Base-by-base conservation (phyloP, 2,888 invertebrate genomes). In the Lordiphosa andalusiaca region DNA sequence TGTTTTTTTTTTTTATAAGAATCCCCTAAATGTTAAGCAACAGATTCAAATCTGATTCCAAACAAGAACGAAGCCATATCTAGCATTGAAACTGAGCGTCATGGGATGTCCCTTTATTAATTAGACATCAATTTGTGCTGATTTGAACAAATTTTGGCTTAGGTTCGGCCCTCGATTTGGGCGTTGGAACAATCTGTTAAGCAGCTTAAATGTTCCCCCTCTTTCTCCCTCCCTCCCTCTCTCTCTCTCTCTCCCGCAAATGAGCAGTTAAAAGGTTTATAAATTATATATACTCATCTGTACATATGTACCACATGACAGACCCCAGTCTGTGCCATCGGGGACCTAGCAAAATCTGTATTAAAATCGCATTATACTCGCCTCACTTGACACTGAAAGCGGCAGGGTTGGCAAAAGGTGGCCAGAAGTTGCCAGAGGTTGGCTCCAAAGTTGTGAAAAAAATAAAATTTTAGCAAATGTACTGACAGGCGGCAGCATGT, bases 291-390 rank as follows among this genome's bases (percentile, higher is more conserved):
- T 36, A 57, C 21, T 41, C 36, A 56, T n/a, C 19, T 12, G 33
- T 12, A 41, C 19, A 12, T 25, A 41, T 13, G 47, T 46, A 42
- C 42, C 33, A 53, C 69, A 69, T 67, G 72, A 60, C 60, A 55
- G 56, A 57, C 51, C 44, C 40, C 47, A 52, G 48, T 48, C 52
- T 51, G 35, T 4, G 54, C 62, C 58, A 49, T 47, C 38, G 52
- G 56, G 53, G 54, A 47, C 55, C 54, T 42, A 50, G 42, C 53
- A 58, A 64, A 77, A 77, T 77, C 82, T 78, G 78, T 78, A 77
- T 77, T 81, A 77, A 81, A 82, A 83, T 80, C 80, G 80, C 74
- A 80, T 76, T 83, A 80, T 66, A 63, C 70, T 53, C 76, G 77
- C 77, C 66, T 83, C 80, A 80, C 83, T 83, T 80, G 72, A 72